A percentile compares a stretch with the other conserved stretches of the same genome.
Evolutionary conservation across 2,113 vertebrate genomes (phyloP).

Genomic region (Piaya cayana): DNA sequence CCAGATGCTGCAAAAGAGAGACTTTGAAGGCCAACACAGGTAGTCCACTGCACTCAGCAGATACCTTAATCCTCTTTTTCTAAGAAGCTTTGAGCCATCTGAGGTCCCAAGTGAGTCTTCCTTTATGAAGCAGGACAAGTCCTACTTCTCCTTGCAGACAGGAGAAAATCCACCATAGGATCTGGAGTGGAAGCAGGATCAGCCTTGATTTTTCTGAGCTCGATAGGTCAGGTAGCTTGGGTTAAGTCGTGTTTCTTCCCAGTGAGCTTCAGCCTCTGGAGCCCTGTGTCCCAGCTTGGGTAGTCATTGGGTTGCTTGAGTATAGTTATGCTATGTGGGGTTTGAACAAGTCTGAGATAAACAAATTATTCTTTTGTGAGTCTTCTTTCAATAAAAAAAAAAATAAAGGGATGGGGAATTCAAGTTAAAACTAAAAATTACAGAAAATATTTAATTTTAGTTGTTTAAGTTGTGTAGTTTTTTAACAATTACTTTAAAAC

Average conservation of each 20-base stretch:
- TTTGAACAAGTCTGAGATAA: background rate
- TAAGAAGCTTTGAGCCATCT: background rate
- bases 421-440: background rate
- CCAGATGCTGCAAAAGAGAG: background rate
- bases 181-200: background rate
- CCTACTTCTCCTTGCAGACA: background rate
- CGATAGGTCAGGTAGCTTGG: background rate
- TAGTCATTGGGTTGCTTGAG: background rate
- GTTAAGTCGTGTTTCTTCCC: background rate
- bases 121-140: background rate
- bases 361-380: background rate
- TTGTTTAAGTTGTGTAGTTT: background rate
- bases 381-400: background rate
- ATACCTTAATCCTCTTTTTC: background rate
- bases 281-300: background rate
- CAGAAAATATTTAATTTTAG: conserved; percentile 26
- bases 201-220: background rate
- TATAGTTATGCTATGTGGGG: background rate
- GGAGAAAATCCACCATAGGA: background rate
- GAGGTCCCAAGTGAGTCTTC: background rate
- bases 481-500: conserved; percentile 15
- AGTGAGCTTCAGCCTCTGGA: background rate
- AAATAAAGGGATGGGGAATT: background rate
- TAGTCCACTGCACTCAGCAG: background rate
- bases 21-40: background rate